Percentiles rank a stretch among this genome's conserved stretches.
Conservation (phyloP, 2,113 vertebrate genomes). For the Pachyramphus minor region DNA sequence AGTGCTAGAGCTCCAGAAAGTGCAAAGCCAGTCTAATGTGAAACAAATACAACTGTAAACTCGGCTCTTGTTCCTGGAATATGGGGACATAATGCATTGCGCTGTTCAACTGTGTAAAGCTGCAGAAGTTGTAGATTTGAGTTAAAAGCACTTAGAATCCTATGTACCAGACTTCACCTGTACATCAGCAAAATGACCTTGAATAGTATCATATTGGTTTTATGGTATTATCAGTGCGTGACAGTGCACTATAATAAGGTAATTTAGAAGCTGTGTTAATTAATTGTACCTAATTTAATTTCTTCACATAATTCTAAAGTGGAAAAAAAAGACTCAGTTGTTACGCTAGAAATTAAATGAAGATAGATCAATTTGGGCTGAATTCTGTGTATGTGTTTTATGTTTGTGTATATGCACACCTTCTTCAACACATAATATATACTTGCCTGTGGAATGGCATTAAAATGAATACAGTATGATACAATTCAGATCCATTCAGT, state of each 20-base stretch:
- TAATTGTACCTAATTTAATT: conserved; percentile 30
- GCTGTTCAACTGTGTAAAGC: conserved; percentile 68
- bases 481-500: conserved; percentile 25
- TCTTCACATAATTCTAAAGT: conserved; percentile 25
- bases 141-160: conserved; percentile 57
- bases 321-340: neutral
- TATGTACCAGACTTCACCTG: conserved; percentile 18
- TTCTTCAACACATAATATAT: neutral
- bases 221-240: neutral
- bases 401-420: neutral
- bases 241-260: neutral
- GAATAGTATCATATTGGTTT: conserved; percentile 54
- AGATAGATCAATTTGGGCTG: neutral
- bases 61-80: conserved; percentile 31
- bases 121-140: conserved; percentile 58
- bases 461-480: conserved; percentile 48
- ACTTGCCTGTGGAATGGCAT: conserved; percentile 5
- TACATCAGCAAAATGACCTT: conserved; percentile 50
- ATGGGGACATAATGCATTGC: conserved; percentile 29
- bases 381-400: conserved; percentile 6
- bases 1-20: neutral
- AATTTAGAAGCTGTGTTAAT: conserved; percentile 38
- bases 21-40: conserved; percentile 21
- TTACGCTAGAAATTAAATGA: conserved; percentile 14
- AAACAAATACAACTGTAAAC: conserved; percentile 1